Evolutionary conservation across 2,797 vertebrate species (phyloP).

Genomic region (Dromococcyx pavoninus): DNA sequence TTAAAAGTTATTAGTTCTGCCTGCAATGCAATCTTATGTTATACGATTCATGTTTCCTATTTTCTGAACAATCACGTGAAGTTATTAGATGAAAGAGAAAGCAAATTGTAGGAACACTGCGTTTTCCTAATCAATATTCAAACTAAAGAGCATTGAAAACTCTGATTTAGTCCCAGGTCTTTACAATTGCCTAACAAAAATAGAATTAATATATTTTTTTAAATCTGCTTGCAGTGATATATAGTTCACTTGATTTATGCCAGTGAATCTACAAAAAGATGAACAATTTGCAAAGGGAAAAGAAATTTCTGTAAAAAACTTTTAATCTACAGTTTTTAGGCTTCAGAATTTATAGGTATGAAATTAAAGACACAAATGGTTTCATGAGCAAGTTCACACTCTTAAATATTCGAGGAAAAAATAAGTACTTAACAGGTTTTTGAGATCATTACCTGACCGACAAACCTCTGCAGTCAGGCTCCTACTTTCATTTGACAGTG

Average conservation of each 20-base stretch:
- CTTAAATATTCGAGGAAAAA: not conserved
- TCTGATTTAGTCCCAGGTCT: not conserved
- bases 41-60: not conserved
- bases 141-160: not conserved
- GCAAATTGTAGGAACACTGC: not conserved
- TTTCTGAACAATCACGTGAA: not conserved
- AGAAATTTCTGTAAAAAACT: not conserved
- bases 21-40: not conserved
- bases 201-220: not conserved
- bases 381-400: not conserved
- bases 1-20: not conserved
- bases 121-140: not conserved
- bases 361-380: not conserved
- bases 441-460: not conserved
- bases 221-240: not conserved
- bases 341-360: not conserved
- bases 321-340: not conserved
- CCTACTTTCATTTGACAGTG: not conserved
- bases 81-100: not conserved
- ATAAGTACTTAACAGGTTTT: not conserved
- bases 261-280: not conserved
- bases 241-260: not conserved
- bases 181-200: not conserved
- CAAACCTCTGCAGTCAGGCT: fast-evolving
- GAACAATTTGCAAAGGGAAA: not conserved